phyloP scores from a whole-genome alignment of 2,797 vertebrate genomes.

The Nasua narica region DNA sequence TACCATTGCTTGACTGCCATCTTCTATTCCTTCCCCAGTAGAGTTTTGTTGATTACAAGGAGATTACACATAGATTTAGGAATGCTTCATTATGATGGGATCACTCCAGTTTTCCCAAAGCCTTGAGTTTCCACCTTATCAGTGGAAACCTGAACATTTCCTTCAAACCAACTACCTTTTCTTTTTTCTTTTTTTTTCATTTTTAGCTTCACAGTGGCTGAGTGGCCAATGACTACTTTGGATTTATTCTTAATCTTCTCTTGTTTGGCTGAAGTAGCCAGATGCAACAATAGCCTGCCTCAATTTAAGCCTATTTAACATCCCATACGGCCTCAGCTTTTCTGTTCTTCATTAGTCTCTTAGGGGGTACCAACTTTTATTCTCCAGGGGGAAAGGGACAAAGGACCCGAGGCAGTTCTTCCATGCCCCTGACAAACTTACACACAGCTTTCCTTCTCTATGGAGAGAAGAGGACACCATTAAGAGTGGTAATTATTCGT shows the following conservation, averaged over 20 bases:
- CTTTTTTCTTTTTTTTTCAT: background rate
- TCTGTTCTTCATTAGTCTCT: background rate
- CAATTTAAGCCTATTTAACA: background rate
- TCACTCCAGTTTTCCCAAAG: background rate
- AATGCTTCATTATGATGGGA: background rate
- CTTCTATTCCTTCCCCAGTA: background rate
- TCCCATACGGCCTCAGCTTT: background rate
- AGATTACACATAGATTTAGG: background rate
- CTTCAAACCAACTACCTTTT: background rate
- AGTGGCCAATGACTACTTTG: background rate
- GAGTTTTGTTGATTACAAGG: background rate
- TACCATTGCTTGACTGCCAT: background rate
- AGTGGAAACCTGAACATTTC: background rate
- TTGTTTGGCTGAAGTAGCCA: background rate
- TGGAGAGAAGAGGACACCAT: background rate
- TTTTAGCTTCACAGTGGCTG: background rate
- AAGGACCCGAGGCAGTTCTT: background rate
- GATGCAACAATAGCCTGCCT: background rate
- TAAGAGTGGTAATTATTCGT: background rate
- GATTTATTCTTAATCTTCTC: background rate
- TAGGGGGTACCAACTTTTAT: background rate
- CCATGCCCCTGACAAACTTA: background rate
- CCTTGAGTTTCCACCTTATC: background rate
- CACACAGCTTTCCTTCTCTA: background rate
- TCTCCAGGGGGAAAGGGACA: background rate